Base-by-base conservation (phyloP, 2,888 invertebrate species). In the Galeopsomyia nigrocyanea region DNA sequence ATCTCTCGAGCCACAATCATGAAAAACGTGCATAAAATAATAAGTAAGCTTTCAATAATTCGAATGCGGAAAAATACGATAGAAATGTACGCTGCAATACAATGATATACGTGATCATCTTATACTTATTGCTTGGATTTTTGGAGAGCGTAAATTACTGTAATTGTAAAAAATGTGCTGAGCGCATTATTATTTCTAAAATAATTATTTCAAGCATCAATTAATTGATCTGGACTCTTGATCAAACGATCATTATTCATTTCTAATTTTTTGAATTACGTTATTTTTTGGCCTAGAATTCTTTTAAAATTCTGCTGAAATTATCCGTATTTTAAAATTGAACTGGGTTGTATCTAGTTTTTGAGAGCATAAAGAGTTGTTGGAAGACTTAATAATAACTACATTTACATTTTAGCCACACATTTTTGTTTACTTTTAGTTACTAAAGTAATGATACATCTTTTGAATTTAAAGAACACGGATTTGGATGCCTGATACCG, bases 31-130 rank as follows among this genome's bases (percentile, higher is more conserved):
- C 57, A 72, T 68, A 63, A 64, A n/a, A 68, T 49, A 46, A 49
- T 22, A 26, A 62, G 53, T 64, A 19, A 53, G 56, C 5, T 56
- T 60, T 21, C 1, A 2, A 16, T 53, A 49, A 64, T 5, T 39
- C 13, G 39, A 7, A 46, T n/a, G 9, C 39, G 26, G 47, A 50
- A 26, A 58, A 26, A 14, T 53, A 68, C 61, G 39, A 9, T 50
- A 62, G 46, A 67, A 57, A n/a, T 60, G n/a, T 21, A 60, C 39
- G 61, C 68, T 73, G 68, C 68, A 69, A 73, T 73, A 65, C 19
- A n/a, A 65, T 68, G 68, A 47, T 58, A 64, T n/a, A 56, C 57
- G 39, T 62, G 53, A 60, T 13, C 57, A 46, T 17, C 53, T 9
- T 47, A 51, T 57, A 14, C 53, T 9, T 64, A 50, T 60, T 55